A percentile compares a stretch with the other conserved stretches of the same genome.
Conservation (phyloP, 1,140 invertebrate genomes). For the Anoplophora glabripennis region DNA sequence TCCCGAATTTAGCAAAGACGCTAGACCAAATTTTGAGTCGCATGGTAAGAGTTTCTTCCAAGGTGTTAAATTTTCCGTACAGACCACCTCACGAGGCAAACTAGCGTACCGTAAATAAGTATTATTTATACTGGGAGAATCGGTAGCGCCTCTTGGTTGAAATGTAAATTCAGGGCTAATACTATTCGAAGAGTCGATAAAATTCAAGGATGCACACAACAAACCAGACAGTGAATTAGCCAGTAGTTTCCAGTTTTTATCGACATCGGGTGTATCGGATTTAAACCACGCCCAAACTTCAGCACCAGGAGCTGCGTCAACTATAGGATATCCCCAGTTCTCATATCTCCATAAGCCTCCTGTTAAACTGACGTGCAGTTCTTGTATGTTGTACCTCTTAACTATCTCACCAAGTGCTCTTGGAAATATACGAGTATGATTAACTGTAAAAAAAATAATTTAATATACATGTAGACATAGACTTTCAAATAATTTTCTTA, state of each 20-base stretch:
- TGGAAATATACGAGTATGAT: conserved; percentile 86
- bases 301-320: conserved; percentile 86
- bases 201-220: conserved; percentile 94
- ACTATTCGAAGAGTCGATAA: conserved; percentile 86
- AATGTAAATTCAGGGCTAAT: conserved; percentile 81
- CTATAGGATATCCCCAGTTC: conserved; percentile 88
- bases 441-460: conserved; percentile 56
- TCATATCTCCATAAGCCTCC: conserved; percentile 91
- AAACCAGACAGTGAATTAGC: conserved; percentile 88
- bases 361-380: conserved; percentile 88
- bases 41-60: conserved; percentile 97
- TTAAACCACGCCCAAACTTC: conserved; percentile 92
- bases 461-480: conserved; percentile 18
- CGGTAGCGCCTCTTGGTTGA: conserved; percentile 68
- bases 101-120: conserved; percentile 56
- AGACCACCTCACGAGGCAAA: conserved; percentile 92
- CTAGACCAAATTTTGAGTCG: conserved; percentile 79
- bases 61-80: conserved; percentile 97
- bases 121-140: conserved; percentile 53
- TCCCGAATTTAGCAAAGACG: conserved; percentile 84
- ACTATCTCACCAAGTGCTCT: conserved; percentile 89
- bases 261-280: conserved; percentile 56
- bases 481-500: conserved; percentile 53
- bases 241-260: conserved; percentile 82
- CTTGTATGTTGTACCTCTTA: conserved; percentile 77